Percentiles rank a stretch among this genome's conserved stretches.
phyloP scores from a whole-genome alignment of 92 coral and sea anemone genomes.

The Anthopleura xanthogrammica region DNA sequence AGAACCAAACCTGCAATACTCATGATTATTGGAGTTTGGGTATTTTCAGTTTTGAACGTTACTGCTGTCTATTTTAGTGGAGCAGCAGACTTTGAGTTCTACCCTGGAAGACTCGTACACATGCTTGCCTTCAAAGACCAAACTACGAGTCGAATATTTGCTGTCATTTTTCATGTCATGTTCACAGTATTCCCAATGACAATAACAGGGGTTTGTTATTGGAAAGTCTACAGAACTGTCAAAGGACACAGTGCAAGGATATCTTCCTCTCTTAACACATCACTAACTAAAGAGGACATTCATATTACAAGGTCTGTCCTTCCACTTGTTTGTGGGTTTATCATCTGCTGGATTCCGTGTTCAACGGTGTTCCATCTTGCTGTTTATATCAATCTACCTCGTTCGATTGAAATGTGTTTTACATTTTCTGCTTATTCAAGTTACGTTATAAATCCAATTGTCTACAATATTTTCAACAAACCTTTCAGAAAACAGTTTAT shows the following conservation, averaged over 20 bases:
- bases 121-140: background rate
- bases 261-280: background rate
- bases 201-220: slow-evolving; percentile 14
- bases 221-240: slow-evolving; percentile 19
- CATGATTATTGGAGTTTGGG: slow-evolving; percentile 13
- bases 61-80: background rate
- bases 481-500: too few species aligned
- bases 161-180: background rate
- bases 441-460: too few species aligned
- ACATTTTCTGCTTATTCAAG: too few species aligned
- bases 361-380: slow-evolving; percentile 3
- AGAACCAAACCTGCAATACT: slow-evolving; percentile 15
- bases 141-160: background rate
- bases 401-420: background rate
- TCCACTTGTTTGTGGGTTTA: slow-evolving; percentile 27
- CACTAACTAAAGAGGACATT: background rate
- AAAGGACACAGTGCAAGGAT: slow-evolving; percentile 1
- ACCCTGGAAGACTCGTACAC: slow-evolving; percentile 13
- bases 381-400: slow-evolving; percentile 6
- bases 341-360: slow-evolving; percentile 17
- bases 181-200: background rate
- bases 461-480: too few species aligned
- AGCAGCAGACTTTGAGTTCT: background rate
- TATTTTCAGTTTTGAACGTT: background rate
- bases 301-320: slow-evolving; percentile 16